Percentiles rank a stretch among this genome's conserved stretches.
These are phyloP conservation scores for Caradrina kadenii DNA, from an alignment of 2,888 invertebrate species.

Conservation along the genomic window DNA sequence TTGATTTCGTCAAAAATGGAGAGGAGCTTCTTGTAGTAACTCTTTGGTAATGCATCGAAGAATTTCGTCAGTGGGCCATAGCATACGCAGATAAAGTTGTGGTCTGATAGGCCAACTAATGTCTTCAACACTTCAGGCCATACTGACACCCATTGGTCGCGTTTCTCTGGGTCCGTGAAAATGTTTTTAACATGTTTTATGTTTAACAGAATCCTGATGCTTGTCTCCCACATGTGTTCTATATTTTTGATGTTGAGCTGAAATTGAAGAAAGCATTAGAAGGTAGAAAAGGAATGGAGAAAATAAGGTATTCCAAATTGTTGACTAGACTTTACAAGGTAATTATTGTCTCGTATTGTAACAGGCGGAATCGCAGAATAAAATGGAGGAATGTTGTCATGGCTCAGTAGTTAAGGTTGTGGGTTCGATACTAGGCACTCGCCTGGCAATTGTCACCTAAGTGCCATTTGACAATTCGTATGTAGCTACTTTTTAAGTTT, in stretches of 20 bases:
- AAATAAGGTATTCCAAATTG: no score
- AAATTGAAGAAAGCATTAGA: constrained; percentile 16
- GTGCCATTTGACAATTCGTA: no score
- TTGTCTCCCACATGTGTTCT: constrained; percentile 92
- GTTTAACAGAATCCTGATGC: constrained; percentile 90
- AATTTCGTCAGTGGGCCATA: constrained; percentile 92
- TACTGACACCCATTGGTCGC: constrained; percentile 91
- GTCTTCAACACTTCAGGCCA: constrained; percentile 92
- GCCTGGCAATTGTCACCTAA: no score
- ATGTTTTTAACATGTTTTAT: constrained; percentile 92
- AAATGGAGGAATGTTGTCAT: no score
- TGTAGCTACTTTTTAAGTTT: no score
- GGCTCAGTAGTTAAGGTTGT: no score
- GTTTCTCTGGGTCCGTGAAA: constrained; percentile 92
- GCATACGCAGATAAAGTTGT: constrained; percentile 92
- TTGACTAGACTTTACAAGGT: no score
- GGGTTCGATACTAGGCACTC: no score
- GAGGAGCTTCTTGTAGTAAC: constrained; percentile 88
- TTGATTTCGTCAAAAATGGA: constrained; percentile 90
- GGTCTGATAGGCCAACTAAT: constrained; percentile 91
- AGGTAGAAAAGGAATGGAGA: no score
- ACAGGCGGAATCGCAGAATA: no score
- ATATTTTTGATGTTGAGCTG: constrained; percentile 92
- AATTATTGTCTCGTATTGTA: no score
- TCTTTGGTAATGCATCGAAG: constrained; percentile 90